These are phyloP conservation scores for Prionailurus viverrinus DNA, from an alignment of 2,113 vertebrate genomes.

Conservation along the genomic window DNA sequence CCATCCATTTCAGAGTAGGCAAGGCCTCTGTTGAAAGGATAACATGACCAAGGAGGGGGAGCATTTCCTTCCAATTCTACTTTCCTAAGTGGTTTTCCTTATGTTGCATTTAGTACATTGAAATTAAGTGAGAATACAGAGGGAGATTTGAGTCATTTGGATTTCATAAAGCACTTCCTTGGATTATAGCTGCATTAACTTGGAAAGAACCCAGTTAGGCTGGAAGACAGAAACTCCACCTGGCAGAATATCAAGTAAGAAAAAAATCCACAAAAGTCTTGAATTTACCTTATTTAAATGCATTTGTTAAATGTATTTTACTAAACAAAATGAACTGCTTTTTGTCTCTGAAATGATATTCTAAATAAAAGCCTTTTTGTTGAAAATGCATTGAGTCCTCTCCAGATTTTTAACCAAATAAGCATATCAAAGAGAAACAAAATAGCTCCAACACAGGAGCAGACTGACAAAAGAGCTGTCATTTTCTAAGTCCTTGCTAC, in stretches of 20 bases:
- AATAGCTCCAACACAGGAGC: not conserved
- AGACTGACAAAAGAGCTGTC: not conserved
- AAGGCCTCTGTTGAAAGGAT: not conserved
- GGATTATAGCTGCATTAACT: conserved; percentile 24
- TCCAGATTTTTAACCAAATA: not conserved
- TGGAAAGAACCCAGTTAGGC: conserved; percentile 33
- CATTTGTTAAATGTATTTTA: conserved; percentile 71
- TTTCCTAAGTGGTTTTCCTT: not conserved
- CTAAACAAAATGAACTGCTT: conserved; percentile 70
- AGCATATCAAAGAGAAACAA: conserved; percentile 8
- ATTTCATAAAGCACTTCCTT: conserved; percentile 9
- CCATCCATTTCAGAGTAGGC: not conserved
- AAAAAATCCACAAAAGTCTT: not conserved
- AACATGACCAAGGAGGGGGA: not conserved
- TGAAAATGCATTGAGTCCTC: conserved; percentile 46
- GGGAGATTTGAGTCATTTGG: not conserved
- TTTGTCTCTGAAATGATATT: conserved; percentile 63
- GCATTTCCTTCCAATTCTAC: not conserved
- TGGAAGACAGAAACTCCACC: conserved; percentile 13
- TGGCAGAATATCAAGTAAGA: conserved; percentile 36
- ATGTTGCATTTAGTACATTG: not conserved
- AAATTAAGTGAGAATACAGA: not conserved
- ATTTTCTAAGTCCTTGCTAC: conserved; percentile 25
- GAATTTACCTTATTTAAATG: conserved; percentile 74
- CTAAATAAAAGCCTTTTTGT: conserved; percentile 81